These are phyloP conservation scores for Stomorhina lunata DNA, from an alignment of 2,888 invertebrate genomes.

Conservation along the genomic window DNA sequence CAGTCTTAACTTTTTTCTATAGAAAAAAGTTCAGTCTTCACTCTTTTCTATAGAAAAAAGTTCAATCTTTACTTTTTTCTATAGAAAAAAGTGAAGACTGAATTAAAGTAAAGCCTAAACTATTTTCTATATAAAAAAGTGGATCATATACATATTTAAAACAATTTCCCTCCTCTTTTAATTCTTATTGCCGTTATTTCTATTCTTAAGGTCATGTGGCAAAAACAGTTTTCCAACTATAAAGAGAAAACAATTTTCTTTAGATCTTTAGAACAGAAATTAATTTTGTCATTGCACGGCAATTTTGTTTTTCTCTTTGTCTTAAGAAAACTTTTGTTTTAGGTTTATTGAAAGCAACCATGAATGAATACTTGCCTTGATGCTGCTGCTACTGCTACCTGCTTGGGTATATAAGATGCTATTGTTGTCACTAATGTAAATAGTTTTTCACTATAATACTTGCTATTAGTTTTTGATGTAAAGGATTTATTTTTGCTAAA, in stretches of 20 bases:
- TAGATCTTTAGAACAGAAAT: not conserved
- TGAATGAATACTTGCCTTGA: not conserved
- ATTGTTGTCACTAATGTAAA: not conserved
- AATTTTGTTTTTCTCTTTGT: too few relatives aligned
- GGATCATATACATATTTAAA: too few relatives aligned
- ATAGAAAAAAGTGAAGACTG: too few relatives aligned
- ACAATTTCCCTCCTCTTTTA: too few relatives aligned
- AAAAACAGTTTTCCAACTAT: not conserved
- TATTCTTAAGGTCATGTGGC: not conserved
- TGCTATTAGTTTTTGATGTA: not conserved
- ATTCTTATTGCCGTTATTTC: too few relatives aligned
- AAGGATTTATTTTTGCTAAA: not conserved
- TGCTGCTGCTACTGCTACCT: not conserved
- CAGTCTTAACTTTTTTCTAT: too few relatives aligned
- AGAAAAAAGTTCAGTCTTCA: too few relatives aligned
- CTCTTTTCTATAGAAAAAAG: too few relatives aligned
- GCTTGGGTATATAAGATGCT: not conserved
- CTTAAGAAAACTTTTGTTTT: not conserved
- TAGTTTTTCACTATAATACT: not conserved
- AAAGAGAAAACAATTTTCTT: not conserved
- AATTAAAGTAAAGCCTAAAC: too few relatives aligned
- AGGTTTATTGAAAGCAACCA: conserved; percentile 23
- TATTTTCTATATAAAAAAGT: too few relatives aligned
- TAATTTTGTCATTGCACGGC: not conserved
- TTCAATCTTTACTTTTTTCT: too few relatives aligned